phyloP scores from a whole-genome alignment of 2,113 vertebrate species.

The Machaerirhynchus nigripectus region DNA sequence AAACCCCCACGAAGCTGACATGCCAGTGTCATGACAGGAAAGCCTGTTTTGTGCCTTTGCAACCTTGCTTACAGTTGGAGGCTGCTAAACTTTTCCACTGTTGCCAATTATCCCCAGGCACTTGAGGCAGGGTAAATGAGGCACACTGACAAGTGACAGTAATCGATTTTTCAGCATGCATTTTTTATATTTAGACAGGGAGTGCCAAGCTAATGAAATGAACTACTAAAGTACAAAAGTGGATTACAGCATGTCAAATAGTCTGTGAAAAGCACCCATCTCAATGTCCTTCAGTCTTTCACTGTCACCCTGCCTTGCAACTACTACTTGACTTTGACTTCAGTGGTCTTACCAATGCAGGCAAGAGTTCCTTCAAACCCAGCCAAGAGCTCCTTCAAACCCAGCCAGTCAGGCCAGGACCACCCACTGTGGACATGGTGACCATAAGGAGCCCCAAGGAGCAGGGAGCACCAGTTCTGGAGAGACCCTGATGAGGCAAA shows the following conservation, averaged over 20 bases:
- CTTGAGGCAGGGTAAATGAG: constrained; percentile 37
- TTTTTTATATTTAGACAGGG: constrained; percentile 44
- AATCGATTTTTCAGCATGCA: constrained; percentile 36
- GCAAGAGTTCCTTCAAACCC: not conserved
- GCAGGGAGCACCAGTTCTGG: not conserved
- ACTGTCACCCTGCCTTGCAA: not conserved
- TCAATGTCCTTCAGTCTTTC: not conserved
- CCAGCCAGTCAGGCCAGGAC: not conserved
- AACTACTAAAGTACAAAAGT: not conserved
- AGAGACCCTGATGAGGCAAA: not conserved
- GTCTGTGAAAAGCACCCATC: not conserved
- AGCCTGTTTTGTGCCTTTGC: not conserved
- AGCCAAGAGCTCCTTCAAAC: not conserved
- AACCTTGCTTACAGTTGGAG: not conserved
- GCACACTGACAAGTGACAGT: constrained; percentile 37
- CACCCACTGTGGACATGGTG: rapidly evolving
- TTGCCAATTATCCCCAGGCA: constrained; percentile 33
- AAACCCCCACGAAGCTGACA: not conserved
- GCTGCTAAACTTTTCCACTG: not conserved
- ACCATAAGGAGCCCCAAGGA: rapidly evolving
- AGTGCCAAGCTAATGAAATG: constrained; percentile 24
- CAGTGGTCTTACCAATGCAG: not conserved
- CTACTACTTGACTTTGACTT: not conserved
- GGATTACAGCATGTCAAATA: not conserved
- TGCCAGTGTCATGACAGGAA: not conserved